Base-by-base conservation (phyloP, 2,113 vertebrate species). In the Tyto alba region DNA sequence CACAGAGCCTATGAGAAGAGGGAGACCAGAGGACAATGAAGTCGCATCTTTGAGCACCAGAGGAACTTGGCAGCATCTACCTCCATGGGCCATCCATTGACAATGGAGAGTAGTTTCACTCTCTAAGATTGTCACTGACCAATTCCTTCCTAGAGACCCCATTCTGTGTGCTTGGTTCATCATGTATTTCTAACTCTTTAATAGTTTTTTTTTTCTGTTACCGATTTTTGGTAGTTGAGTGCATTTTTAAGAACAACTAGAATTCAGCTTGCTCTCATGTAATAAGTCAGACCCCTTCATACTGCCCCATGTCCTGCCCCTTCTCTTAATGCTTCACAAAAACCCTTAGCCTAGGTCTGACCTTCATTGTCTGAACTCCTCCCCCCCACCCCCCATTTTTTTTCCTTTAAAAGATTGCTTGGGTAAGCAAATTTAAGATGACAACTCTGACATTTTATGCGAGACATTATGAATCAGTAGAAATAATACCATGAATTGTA, bases 71-170 rank as follows among this genome's bases (percentile, higher is more conserved):
- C 40, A 90, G 12, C 40, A 34, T 86, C 14, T 88, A 9, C 13
- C 29, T 73, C n/a, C 15, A 18, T 8, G 47, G 56, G 17, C 6
- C 22, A 9, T 40, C 41, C 15, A 8, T 7, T 72, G 78, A 57
- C 43, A 52, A 3, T 0, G 0, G 13, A 36, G 19, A 76, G 20
- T 7, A 59, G 30, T 27, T 83, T 60, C 40, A 38, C 6, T 8
- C 20, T 10, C 59, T 71, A 21, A 82, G 13, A 40, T 7, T 68
- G 5, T 16, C 2, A 0, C 17, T 83, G 52, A 69, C 26, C 10
- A 26, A 5, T 43, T 45, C 8, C 23, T 77, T 77, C 45, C 18
- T 26, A 81, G 45, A 73, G 16, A 84, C 7, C 4, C 8, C 12
- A 26, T n/a, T 75, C 29, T 41, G 19, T 55, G 25, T 88, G 29